Percentiles rank a stretch among this genome's conserved stretches.
Conservation (phyloP, 2,797 vertebrate genomes). For the Nyctibius grandis region DNA sequence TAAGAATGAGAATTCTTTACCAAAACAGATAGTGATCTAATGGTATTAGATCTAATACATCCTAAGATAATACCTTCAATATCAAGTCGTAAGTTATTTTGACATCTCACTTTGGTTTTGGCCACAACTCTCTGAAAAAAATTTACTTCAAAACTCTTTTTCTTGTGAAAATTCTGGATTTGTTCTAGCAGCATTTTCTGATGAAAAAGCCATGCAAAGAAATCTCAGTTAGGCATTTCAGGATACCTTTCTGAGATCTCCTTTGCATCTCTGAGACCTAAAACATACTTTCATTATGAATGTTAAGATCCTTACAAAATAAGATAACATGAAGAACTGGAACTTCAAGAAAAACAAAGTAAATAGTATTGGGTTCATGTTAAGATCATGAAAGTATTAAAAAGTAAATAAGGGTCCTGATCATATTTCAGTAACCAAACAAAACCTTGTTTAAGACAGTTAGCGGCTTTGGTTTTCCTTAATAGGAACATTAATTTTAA, state of each 20-base stretch:
- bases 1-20: neutral
- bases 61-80: neutral
- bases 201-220: neutral
- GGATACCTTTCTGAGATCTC: neutral
- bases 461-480: neutral
- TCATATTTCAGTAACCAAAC: neutral
- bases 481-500: neutral
- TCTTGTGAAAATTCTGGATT: neutral
- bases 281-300: neutral
- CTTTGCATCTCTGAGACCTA: neutral
- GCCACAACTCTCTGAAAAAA: neutral
- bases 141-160: neutral
- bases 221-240: neutral
- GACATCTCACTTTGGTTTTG: neutral
- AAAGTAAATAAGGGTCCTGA: neutral
- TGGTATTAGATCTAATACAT: neutral
- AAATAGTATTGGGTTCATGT: neutral
- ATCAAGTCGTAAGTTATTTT: neutral
- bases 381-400: neutral
- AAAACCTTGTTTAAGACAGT: neutral
- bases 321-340: neutral
- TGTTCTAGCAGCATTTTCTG: neutral
- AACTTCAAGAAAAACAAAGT: neutral
- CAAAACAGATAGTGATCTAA: neutral
- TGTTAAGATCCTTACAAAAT: neutral